Evolutionary conservation across 2,113 vertebrate genomes (phyloP).

Genomic region (Neomonachus schauinslandi): DNA sequence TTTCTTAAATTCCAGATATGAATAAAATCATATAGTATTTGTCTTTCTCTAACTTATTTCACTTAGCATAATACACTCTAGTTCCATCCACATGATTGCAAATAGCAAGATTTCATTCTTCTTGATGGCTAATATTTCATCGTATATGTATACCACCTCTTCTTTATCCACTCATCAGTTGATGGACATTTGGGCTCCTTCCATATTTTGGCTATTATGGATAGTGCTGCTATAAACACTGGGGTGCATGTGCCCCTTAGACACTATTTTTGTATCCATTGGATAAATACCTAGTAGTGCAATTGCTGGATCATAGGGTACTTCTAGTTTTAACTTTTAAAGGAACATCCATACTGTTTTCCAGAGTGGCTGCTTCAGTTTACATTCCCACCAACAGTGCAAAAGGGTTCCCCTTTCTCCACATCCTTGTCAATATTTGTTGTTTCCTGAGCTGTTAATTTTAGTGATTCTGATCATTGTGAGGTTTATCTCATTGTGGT

Average conservation of each 20-base stretch:
- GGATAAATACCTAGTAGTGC: neutral
- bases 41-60: neutral
- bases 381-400: too few species aligned
- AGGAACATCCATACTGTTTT: neutral
- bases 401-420: too few species aligned
- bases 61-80: neutral
- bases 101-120: neutral
- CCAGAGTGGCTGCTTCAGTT: too few species aligned
- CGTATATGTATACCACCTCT: neutral
- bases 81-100: neutral
- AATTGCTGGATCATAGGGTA: neutral
- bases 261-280: neutral
- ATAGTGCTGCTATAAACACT: neutral
- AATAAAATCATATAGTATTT: neutral
- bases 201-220: neutral
- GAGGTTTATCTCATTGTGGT: neutral
- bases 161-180: neutral
- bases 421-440: too few species aligned
- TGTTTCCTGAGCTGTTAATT: too few species aligned
- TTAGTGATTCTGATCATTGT: neutral
- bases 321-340: neutral
- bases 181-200: neutral
- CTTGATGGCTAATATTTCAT: neutral
- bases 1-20: neutral
- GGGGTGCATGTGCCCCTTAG: neutral